A percentile compares a stretch with the other conserved stretches of the same genome.
These are phyloP conservation scores for Phoenicopterus ruber DNA, from an alignment of 2,113 vertebrate species.

Conservation along the genomic window DNA sequence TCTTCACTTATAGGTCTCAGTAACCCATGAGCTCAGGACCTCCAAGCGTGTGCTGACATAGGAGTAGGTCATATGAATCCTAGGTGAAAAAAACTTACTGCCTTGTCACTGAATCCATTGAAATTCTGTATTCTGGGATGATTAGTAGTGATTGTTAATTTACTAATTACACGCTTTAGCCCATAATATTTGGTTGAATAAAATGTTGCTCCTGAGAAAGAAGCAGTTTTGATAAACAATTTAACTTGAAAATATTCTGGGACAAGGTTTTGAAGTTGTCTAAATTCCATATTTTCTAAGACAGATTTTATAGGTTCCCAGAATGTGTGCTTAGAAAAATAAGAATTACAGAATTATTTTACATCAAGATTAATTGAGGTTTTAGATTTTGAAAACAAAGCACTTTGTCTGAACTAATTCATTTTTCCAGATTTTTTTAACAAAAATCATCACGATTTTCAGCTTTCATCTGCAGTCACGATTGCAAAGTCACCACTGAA, in stretches of 20 bases:
- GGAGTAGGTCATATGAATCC: background rate
- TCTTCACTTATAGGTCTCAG: background rate
- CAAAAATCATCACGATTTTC: background rate
- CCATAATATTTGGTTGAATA: background rate
- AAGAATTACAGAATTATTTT: background rate
- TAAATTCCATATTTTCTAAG: background rate
- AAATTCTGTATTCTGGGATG: background rate
- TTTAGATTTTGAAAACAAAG: background rate
- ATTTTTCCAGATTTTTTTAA: background rate
- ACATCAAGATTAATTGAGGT: background rate
- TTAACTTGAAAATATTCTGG: background rate
- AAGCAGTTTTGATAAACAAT: background rate
- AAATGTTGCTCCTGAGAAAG: background rate
- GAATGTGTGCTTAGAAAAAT: background rate
- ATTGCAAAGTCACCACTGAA: background rate
- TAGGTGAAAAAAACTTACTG: background rate
- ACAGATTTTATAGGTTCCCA: background rate
- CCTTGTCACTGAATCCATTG: background rate
- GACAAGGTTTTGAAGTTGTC: background rate
- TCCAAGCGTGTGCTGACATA: rapidly evolving
- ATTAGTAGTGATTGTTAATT: background rate
- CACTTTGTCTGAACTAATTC: background rate
- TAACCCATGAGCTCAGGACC: background rate
- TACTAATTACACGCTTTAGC: background rate
- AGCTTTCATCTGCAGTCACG: background rate